phyloP scores from a whole-genome alignment of 2,888 invertebrate species.

The Volucella zonaria region DNA sequence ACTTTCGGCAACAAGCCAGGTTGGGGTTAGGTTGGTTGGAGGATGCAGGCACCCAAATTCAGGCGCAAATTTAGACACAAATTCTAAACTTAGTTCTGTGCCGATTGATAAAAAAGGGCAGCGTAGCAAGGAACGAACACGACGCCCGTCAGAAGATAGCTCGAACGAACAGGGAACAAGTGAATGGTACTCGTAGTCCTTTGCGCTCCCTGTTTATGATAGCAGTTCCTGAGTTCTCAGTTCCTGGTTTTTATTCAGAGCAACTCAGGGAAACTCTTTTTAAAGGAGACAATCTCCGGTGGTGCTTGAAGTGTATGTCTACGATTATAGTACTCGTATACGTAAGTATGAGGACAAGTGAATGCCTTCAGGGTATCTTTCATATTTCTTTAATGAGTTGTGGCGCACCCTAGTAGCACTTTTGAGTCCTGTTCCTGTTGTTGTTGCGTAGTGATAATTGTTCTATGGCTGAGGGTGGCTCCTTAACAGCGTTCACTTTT shows the following conservation, averaged over 20 bases:
- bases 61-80: background rate
- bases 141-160: conserved; percentile 40
- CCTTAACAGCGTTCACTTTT: conserved; percentile 12
- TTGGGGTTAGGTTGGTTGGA: background rate
- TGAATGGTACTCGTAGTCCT: conserved; percentile 14
- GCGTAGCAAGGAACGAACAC: conserved; percentile 1
- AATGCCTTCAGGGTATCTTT: conserved; percentile 63
- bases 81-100: conserved; percentile 48
- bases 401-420: conserved; percentile 58
- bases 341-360: conserved; percentile 20
- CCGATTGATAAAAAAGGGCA: conserved; percentile 55
- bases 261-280: conserved; percentile 37
- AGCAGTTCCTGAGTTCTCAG: conserved; percentile 15
- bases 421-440: background rate
- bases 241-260: background rate
- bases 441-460: conserved; percentile 69
- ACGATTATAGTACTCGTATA: conserved; percentile 23
- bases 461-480: conserved; percentile 36
- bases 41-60: background rate
- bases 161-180: conserved; percentile 24
- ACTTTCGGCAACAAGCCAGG: conserved; percentile 38
- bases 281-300: conserved; percentile 35
- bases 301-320: conserved; percentile 14
- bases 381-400: conserved; percentile 70
- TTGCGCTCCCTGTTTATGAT: background rate